Percentiles rank a stretch among this genome's conserved stretches.
Evolutionary conservation across 2,113 vertebrate species (phyloP).

Genomic region (Columbina picui): DNA sequence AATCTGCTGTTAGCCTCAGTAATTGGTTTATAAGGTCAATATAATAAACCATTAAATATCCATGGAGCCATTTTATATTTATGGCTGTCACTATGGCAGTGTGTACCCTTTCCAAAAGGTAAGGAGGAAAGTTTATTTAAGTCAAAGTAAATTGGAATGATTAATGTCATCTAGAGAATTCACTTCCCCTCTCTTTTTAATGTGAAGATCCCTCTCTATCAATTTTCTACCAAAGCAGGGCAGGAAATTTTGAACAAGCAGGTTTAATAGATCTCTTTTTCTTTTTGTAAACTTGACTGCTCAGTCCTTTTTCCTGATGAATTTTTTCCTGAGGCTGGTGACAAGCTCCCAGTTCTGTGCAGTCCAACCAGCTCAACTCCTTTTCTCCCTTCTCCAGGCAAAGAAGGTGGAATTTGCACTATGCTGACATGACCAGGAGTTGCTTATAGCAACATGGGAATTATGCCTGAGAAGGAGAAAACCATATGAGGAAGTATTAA

Average conservation of each 20-base stretch:
- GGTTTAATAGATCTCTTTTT: neutral
- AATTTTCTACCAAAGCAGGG: neutral
- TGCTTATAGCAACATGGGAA: neutral
- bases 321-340: neutral
- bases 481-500: neutral
- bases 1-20: slow-evolving; percentile 31
- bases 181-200: neutral
- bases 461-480: neutral
- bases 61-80: slow-evolving; percentile 13
- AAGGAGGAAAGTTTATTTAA: neutral
- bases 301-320: neutral
- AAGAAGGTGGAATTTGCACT: neutral
- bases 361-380: neutral
- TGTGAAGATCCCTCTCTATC: neutral
- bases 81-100: slow-evolving; percentile 13
- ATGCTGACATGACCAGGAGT: neutral
- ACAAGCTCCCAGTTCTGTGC: neutral
- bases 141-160: neutral
- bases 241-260: neutral
- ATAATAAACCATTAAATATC: slow-evolving; percentile 44
- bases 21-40: slow-evolving; percentile 60
- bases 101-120: slow-evolving; percentile 21
- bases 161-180: neutral
- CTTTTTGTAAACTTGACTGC: neutral
- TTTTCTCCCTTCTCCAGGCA: neutral